Evolutionary conservation across 2,113 vertebrate species (phyloP).

Genomic region (Oryctolagus cuniculus): mOryCun1.1 NC_091440.1:129208001-129208500

Average conservation of each 20-base stretch:
- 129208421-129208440: neutral
- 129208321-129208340: neutral
- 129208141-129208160: conserved; percentile 1
- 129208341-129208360: neutral
- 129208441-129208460: neutral
- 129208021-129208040: neutral
- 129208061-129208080: neutral
- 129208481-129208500: neutral
- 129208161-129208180: neutral
- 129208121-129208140: conserved; percentile 27
- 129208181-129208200: neutral
- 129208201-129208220: neutral
- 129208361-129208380: neutral
- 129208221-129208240: neutral
- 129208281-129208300: neutral
- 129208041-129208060: neutral
- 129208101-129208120: neutral
- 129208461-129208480: neutral
- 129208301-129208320: neutral
- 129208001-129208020: neutral
- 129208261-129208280: neutral
- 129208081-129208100: neutral
- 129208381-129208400: neutral
- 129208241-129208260: neutral
- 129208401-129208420: neutral